Evolutionary conservation across 2,888 invertebrate species (phyloP).

Genomic region (Conops quadrifasciatus): DNA sequence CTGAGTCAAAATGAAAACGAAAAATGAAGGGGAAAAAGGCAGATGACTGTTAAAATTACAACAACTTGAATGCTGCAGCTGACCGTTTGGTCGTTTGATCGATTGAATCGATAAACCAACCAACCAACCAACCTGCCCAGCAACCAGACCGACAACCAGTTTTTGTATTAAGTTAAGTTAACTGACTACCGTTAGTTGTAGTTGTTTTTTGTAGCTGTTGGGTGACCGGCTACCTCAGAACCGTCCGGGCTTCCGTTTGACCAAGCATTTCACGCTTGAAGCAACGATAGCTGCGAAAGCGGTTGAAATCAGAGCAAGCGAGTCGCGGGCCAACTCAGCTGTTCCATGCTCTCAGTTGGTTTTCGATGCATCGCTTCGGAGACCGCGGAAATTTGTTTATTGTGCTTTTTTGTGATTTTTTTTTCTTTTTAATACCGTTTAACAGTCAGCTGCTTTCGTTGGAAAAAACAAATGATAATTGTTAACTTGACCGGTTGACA

Average conservation of each 20-base stretch:
- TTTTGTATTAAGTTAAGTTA: background rate
- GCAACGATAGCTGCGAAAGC: background rate
- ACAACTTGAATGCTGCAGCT: too few relatives aligned
- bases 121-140: too few relatives aligned
- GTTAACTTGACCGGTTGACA: conserved; percentile 14
- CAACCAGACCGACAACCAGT: too few relatives aligned
- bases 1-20: too few relatives aligned
- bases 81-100: too few relatives aligned
- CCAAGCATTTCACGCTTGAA: too few relatives aligned
- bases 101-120: too few relatives aligned
- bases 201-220: conserved; percentile 36
- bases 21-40: too few relatives aligned
- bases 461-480: conserved; percentile 4
- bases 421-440: conserved; percentile 19
- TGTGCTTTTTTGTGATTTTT: conserved; percentile 15
- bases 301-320: too few relatives aligned
- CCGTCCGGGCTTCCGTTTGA: background rate
- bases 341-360: background rate
- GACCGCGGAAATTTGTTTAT: conserved; percentile 7
- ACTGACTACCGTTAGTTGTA: too few relatives aligned
- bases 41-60: too few relatives aligned
- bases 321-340: too few relatives aligned
- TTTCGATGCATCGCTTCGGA: conserved; percentile 9
- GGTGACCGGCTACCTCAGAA: background rate
- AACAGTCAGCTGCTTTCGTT: conserved; percentile 25